Evolutionary conservation across 2,888 invertebrate genomes (phyloP).

Genomic region (Acrobasis consociella): DNA sequence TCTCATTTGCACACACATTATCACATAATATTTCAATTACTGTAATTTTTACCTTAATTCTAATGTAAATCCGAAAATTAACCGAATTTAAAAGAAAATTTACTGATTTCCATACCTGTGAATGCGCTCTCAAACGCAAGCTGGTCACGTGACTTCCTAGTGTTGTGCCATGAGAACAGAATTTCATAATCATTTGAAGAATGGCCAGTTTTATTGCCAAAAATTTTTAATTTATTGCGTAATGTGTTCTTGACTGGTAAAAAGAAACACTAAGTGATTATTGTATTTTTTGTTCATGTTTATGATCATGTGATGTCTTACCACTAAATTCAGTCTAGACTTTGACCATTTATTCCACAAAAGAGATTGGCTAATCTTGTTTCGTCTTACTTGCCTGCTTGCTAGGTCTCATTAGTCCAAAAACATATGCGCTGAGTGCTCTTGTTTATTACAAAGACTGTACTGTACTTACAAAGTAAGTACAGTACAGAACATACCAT

Average conservation of each 20-base stretch:
- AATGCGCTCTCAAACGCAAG: constrained; percentile 87
- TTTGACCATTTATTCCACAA: too few species aligned
- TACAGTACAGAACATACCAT: too few species aligned
- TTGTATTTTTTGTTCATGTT: too few species aligned
- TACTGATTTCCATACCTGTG: constrained; percentile 84
- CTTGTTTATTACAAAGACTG: too few species aligned
- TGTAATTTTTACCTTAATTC: constrained; percentile 69
- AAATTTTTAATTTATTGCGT: constrained; percentile 21
- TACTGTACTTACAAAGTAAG: too few species aligned
- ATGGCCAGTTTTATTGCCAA: constrained; percentile 49
- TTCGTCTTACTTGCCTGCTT: too few species aligned
- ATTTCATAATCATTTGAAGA: constrained; percentile 36
- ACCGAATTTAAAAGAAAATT: constrained; percentile 74
- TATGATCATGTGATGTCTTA: too few species aligned
- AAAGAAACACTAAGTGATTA: too few species aligned
- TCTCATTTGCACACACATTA: constrained; percentile 58
- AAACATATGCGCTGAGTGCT: too few species aligned
- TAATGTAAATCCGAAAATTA: constrained; percentile 61
- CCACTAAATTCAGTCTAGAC: too few species aligned
- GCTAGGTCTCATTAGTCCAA: too few species aligned
- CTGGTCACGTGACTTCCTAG: constrained; percentile 85
- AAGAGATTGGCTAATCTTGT: too few species aligned
- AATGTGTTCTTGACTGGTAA: not conserved
- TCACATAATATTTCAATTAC: constrained; percentile 53
- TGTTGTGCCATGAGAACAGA: constrained; percentile 51